These are phyloP conservation scores for Gymnopithys bicolor DNA, from an alignment of 2,797 vertebrate species.

Conservation along the genomic window DNA sequence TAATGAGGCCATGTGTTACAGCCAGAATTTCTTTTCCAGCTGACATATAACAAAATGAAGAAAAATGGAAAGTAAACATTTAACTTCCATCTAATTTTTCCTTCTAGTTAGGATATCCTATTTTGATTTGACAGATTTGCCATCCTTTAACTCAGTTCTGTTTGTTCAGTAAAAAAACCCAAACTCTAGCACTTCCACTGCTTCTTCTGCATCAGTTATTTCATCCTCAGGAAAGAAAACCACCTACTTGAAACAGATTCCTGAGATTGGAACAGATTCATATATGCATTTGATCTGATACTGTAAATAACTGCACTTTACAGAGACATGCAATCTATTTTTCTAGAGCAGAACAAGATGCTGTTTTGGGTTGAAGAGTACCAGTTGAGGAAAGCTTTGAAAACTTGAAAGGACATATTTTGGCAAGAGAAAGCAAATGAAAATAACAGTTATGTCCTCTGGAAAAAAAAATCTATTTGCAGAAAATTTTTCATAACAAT, in stretches of 20 bases:
- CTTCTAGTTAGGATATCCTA: not conserved
- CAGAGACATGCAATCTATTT: not conserved
- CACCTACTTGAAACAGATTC: not conserved
- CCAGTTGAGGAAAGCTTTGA: not conserved
- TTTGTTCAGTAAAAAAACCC: not conserved
- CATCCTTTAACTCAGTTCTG: not conserved
- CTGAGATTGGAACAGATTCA: not conserved
- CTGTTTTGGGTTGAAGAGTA: not conserved
- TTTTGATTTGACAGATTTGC: not conserved
- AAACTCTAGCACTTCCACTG: not conserved
- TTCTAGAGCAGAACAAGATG: not conserved
- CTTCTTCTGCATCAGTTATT: not conserved
- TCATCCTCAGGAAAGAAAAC: not conserved
- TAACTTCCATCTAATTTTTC: not conserved
- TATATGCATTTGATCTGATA: not conserved
- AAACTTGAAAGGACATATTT: not conserved
- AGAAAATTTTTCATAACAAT: not conserved
- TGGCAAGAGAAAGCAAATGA: not conserved
- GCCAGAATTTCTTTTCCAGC: not conserved
- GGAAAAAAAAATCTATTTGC: not conserved
- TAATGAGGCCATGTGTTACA: not conserved
- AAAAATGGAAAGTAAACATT: slow-evolving; percentile 29
- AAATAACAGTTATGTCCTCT: not conserved
- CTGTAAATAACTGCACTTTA: not conserved
- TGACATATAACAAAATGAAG: slow-evolving; percentile 36